Conservation (phyloP, 1,140 invertebrate species). For the Ostrea edulis region DNA sequence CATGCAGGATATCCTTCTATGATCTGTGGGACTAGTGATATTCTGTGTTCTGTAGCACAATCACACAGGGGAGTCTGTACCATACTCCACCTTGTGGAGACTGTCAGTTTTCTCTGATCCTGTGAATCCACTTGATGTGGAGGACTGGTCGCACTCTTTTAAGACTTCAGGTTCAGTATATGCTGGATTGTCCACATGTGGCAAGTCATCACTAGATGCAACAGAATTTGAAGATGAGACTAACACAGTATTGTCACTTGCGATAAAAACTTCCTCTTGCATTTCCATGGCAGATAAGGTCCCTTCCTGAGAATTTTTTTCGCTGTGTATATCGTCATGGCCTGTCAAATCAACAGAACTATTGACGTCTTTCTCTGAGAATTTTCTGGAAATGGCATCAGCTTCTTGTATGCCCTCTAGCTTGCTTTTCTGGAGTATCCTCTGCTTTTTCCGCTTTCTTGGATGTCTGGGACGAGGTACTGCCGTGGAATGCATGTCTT, state of each 20-base stretch:
- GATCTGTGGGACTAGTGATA: slow-evolving; percentile 9
- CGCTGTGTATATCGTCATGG: neutral
- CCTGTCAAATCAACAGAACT: neutral
- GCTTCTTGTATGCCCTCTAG: slow-evolving; percentile 38
- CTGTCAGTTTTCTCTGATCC: slow-evolving; percentile 39
- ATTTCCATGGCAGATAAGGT: neutral
- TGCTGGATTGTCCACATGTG: slow-evolving; percentile 27
- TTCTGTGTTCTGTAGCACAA: neutral
- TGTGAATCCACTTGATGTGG: slow-evolving; percentile 42
- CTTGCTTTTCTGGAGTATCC: slow-evolving; percentile 15
- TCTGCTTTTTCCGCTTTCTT: slow-evolving; percentile 38
- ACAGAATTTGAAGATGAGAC: slow-evolving; percentile 37
- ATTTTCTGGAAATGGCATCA: slow-evolving; percentile 44
- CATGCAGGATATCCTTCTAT: neutral
- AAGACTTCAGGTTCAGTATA: neutral
- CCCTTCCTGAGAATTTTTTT: slow-evolving; percentile 37
- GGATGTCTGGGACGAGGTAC: slow-evolving; percentile 29
- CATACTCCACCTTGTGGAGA: neutral
- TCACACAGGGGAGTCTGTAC: neutral
- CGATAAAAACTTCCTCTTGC: neutral
- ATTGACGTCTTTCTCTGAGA: slow-evolving; percentile 40
- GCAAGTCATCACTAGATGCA: slow-evolving; percentile 19
- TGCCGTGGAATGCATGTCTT: slow-evolving; percentile 26
- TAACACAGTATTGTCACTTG: slow-evolving; percentile 7
- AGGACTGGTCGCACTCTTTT: slow-evolving; percentile 30